Evolutionary conservation across 2,113 vertebrate genomes (phyloP).

Genomic region (Vulpes ferrilata): DNA sequence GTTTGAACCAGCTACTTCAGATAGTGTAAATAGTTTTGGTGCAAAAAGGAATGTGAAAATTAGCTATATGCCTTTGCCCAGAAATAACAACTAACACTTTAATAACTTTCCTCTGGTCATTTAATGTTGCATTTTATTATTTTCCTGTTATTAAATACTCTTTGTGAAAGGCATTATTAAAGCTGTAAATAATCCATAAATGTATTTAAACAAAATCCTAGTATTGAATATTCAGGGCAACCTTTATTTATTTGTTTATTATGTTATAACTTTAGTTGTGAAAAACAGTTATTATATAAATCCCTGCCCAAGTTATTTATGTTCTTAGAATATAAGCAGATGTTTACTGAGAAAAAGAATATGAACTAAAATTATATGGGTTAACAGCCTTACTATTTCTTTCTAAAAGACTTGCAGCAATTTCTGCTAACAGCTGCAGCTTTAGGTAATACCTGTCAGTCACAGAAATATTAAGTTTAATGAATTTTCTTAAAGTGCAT

Average conservation of each 20-base stretch:
- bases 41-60: neutral
- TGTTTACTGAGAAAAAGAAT: neutral
- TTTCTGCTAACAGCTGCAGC: neutral
- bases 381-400: neutral
- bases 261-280: neutral
- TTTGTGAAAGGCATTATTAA: conserved; percentile 3
- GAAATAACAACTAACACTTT: neutral
- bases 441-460: neutral
- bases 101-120: conserved; percentile 19
- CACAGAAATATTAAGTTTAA: neutral
- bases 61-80: neutral
- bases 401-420: neutral
- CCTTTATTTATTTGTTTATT: neutral
- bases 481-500: neutral
- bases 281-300: neutral
- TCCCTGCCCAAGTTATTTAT: neutral
- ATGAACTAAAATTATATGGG: neutral
- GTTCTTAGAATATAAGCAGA: neutral
- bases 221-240: neutral
- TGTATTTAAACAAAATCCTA: neutral
- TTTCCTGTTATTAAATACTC: neutral
- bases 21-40: neutral
- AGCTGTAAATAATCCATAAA: neutral
- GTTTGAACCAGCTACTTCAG: neutral
- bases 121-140: conserved; percentile 5